Evolutionary conservation across 2,797 vertebrate species (phyloP).

Genomic region (Anniella stebbinsi): DNA sequence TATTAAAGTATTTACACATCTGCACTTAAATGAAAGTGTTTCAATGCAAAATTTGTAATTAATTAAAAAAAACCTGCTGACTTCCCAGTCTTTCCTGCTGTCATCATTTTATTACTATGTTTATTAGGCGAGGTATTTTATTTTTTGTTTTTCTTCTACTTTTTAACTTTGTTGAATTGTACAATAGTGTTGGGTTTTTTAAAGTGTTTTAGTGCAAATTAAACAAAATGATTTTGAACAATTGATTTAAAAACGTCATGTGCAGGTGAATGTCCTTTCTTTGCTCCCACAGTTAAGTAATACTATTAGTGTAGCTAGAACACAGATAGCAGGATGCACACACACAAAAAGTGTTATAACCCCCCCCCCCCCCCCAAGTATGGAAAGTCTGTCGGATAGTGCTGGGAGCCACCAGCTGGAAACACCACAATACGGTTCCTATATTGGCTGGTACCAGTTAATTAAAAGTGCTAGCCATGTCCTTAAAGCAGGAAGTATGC

Average conservation of each 20-base stretch:
- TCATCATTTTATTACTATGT: background rate
- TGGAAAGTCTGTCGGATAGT: background rate
- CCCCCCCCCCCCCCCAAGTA: background rate
- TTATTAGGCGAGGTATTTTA: background rate
- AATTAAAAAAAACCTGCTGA: background rate
- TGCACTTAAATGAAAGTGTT: no score
- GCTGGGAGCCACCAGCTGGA: background rate
- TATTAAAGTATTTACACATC: background rate
- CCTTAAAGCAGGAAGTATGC: background rate
- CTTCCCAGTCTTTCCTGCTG: background rate
- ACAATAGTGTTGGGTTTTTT: background rate
- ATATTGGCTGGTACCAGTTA: background rate
- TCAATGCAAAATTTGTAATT: background rate
- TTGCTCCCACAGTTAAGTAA: no score
- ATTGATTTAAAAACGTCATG: background rate
- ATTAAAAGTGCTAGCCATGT: background rate
- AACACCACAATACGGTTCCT: conserved; percentile 4
- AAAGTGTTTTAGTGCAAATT: background rate
- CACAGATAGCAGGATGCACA: no score
- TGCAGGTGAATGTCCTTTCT: background rate
- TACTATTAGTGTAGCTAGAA: background rate
- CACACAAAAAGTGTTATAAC: background rate
- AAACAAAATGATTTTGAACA: background rate
- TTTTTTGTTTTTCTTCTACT: background rate
- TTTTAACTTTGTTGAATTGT: background rate